Base-by-base conservation (phyloP, 1,140 invertebrate genomes). In the Palaemon carinicauda region DNA sequence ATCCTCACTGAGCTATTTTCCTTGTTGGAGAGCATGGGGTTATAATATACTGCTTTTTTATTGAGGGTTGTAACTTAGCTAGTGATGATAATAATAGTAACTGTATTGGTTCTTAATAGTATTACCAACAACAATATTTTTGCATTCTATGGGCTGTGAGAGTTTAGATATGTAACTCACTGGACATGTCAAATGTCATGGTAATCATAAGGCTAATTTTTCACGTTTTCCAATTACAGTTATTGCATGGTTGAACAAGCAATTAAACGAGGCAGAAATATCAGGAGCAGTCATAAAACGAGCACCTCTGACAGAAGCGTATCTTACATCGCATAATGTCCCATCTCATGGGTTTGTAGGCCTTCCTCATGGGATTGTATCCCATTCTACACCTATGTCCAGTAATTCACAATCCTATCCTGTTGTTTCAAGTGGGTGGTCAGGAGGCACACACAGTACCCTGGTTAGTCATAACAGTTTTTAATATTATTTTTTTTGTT, bases 161-260 rank as follows among this genome's bases (percentile, higher is more conserved):
- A n/a, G n/a, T n/a, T n/a, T n/a, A n/a, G n/a, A n/a, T n/a, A n/a
- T n/a, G n/a, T n/a, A n/a, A n/a, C n/a, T n/a, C n/a, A n/a, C n/a
- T 9, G 33, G 33, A 41, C 33, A 9, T 9, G 33, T 41, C 33
- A 41, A 41, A 41, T 4, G 3, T 41, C 33, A 3, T 41, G 33
- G 33, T 41, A 9, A 4, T 41, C 33, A 9, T 41, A 41, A 41
- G 33, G 9, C 3, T 9, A 41, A 41, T 9, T 9, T 9, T 3
- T 41, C 9, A 9, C 33, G 33, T 41, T 41, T 41, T 41, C 41
- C 7, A 1, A 14, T 15, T 60, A 17, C 52, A 83, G 82, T 83
- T 5, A 83, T 83, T n/a, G 74, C 82, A 9, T 83, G 82, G 82
- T 53, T 83, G 27, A 83, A 83, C 82, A 83, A 83, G 53, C 82